These are phyloP conservation scores for Rhinoptilus africanus DNA, from an alignment of 2,113 vertebrate species.

Conservation along the genomic window DNA sequence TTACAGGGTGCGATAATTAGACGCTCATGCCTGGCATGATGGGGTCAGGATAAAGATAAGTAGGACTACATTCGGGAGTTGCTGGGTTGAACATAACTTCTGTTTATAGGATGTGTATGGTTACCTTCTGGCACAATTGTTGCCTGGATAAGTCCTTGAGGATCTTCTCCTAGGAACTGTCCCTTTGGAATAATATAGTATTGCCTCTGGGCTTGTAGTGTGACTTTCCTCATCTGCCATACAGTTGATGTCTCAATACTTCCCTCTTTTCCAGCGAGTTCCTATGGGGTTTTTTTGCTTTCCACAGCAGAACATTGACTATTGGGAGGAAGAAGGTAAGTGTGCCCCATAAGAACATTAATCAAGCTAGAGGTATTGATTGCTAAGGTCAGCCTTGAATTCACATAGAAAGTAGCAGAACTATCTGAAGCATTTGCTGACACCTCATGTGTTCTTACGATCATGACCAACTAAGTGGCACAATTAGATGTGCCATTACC, in stretches of 20 bases:
- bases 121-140: not conserved
- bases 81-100: not conserved
- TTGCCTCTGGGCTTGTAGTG: not conserved
- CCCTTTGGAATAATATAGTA: not conserved
- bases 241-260: not conserved
- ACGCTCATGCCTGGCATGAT: not conserved
- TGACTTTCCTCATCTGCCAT: not conserved
- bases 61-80: not conserved
- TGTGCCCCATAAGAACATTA: not conserved
- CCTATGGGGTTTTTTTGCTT: not conserved
- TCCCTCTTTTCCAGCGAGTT: not conserved
- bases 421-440: not conserved
- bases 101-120: not conserved
- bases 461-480: slow-evolving; percentile 2
- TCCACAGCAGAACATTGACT: not conserved
- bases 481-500: slow-evolving; percentile 1
- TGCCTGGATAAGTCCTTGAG: not conserved
- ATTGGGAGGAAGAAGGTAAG: not conserved
- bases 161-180: not conserved
- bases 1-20: not conserved
- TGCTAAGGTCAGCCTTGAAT: not conserved
- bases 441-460: not conserved
- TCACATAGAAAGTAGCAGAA: not conserved
- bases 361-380: not conserved
- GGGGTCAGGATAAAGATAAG: not conserved